Conservation (phyloP, 2,888 invertebrate genomes). For the Artemia sinica region DNA sequence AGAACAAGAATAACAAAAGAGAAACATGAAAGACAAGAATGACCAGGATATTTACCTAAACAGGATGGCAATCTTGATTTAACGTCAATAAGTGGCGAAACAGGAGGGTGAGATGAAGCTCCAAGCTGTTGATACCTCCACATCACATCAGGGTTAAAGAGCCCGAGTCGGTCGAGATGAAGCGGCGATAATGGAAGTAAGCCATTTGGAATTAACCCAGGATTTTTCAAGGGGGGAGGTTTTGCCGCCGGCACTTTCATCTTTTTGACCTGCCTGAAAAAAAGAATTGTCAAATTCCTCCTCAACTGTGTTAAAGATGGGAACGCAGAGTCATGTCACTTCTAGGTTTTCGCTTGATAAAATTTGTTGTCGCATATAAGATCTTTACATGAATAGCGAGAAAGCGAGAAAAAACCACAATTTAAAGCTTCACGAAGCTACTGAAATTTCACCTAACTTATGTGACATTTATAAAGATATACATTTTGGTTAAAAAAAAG, state of each 20-base stretch:
- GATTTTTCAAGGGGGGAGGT: conserved; percentile 21
- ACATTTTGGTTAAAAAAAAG: too few relatives aligned
- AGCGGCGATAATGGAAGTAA: conserved; percentile 26
- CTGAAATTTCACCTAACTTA: too few relatives aligned
- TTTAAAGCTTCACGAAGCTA: too few relatives aligned
- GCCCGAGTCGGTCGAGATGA: conserved; percentile 51
- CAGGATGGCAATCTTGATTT: conserved; percentile 69
- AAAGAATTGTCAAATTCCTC: background rate
- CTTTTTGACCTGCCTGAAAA: conserved; percentile 2
- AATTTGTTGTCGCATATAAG: too few relatives aligned
- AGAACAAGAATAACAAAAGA: conserved; percentile 16
- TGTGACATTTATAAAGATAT: too few relatives aligned
- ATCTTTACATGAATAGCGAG: too few relatives aligned
- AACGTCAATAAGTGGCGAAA: conserved; percentile 50
- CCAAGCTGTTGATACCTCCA: conserved; percentile 61
- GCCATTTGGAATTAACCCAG: conserved; percentile 17
- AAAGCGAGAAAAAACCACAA: too few relatives aligned
- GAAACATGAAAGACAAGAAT: background rate
- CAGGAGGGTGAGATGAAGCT: conserved; percentile 44
- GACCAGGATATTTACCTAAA: conserved; percentile 35
- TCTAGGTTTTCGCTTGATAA: too few relatives aligned
- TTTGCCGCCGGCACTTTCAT: conserved; percentile 22
- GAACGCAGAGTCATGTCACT: too few relatives aligned
- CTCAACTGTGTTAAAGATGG: too few relatives aligned
- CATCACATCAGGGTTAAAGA: conserved; percentile 62